phyloP scores from a whole-genome alignment of 2,888 invertebrate genomes.

The Seladonia tumulorum region DNA sequence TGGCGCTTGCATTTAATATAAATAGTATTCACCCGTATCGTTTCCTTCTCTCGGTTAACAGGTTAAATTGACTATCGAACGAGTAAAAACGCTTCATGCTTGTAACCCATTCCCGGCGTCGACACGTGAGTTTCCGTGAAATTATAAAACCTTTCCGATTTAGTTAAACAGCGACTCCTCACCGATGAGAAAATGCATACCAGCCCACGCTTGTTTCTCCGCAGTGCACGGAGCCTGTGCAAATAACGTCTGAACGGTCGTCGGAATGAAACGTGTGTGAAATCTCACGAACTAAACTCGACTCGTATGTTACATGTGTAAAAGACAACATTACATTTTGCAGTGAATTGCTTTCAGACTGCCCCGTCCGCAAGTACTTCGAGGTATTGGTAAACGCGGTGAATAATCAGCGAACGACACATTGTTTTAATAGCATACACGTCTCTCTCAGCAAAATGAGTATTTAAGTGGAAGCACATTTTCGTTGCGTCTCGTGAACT shows the following conservation, averaged over 20 bases:
- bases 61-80: conserved; percentile 50
- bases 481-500: not conserved
- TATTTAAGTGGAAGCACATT: conserved; percentile 26
- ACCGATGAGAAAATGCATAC: conserved; percentile 52
- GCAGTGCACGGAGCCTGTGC: conserved; percentile 45
- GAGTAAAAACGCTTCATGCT: conserved; percentile 33
- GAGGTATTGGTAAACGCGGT: conserved; percentile 45
- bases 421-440: conserved; percentile 29
- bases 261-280: conserved; percentile 32
- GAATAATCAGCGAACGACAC: conserved; percentile 53
- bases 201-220: conserved; percentile 40
- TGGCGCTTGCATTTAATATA: not conserved
- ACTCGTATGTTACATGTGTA: conserved; percentile 27
- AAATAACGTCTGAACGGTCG: conserved; percentile 32
- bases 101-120: conserved; percentile 3
- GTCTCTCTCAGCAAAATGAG: conserved; percentile 32
- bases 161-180: conserved; percentile 20
- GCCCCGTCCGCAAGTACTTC: conserved; percentile 52
- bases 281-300: conserved; percentile 42
- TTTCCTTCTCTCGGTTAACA: conserved; percentile 33
- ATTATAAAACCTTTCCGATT: conserved; percentile 33
- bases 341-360: conserved; percentile 19
- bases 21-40: not conserved
- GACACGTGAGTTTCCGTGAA: conserved; percentile 22
- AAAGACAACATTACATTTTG: conserved; percentile 26